Conservation (phyloP, 1,140 invertebrate genomes). For the Pollicipes pollicipes region DNA sequence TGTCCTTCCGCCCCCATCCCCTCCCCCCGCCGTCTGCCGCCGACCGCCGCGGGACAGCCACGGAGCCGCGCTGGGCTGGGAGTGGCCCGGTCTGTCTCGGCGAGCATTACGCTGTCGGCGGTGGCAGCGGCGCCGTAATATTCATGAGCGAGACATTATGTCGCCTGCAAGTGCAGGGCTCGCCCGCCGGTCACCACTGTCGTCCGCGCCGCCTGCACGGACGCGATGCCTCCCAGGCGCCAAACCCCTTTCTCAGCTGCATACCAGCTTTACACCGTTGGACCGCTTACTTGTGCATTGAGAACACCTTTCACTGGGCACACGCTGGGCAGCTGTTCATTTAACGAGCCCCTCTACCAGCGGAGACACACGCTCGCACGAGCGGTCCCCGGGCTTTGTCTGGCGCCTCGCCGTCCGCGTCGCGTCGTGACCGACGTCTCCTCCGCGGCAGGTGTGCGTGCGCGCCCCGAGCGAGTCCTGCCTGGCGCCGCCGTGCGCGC, state of each 20-base stretch:
- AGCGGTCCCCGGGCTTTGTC: too few species aligned
- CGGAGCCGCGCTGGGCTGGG: too few species aligned
- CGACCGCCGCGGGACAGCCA: too few species aligned
- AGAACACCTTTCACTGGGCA: too few species aligned
- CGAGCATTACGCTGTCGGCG: constrained; percentile 2
- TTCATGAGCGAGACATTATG: background rate
- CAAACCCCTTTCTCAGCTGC: too few species aligned
- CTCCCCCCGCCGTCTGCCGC: constrained; percentile 10
- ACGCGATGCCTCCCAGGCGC: constrained; percentile 22
- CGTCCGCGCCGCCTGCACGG: constrained; percentile 16
- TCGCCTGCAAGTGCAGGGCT: background rate
- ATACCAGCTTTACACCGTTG: too few species aligned
- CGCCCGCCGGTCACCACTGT: background rate
- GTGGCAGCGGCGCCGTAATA: constrained; percentile 1
- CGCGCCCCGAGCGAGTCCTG: constrained; percentile 54
- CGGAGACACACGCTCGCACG: too few species aligned
- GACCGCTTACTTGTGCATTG: too few species aligned
- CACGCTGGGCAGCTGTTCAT: too few species aligned
- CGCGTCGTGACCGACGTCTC: constrained; percentile 20
- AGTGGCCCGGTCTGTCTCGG: constrained; percentile 1
- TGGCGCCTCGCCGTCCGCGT: too few species aligned
- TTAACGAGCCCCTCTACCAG: too few species aligned
- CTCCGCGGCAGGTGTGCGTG: constrained; percentile 43
- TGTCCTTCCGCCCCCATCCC: constrained; percentile 12
- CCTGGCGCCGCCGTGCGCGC: constrained; percentile 50